These are phyloP conservation scores for Hirundichthys speculiger DNA, from an alignment of 2,113 vertebrate genomes.

Conservation along the genomic window DNA sequence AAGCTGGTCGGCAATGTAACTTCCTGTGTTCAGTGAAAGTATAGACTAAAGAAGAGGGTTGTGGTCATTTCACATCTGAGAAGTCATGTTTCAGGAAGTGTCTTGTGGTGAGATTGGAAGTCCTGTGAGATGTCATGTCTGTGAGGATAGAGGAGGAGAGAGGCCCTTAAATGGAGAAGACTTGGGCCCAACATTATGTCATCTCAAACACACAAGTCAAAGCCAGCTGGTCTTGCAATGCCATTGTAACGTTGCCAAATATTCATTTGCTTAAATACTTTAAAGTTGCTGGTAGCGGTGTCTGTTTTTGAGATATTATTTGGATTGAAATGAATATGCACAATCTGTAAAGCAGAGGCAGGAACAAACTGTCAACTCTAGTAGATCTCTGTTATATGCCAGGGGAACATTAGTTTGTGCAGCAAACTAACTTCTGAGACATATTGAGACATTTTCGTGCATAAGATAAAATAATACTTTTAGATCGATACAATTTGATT, in stretches of 20 bases:
- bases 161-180: slow-evolving; percentile 69
- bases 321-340: background rate
- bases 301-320: slow-evolving; percentile 6
- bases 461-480: too few species aligned
- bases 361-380: too few species aligned
- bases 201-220: slow-evolving; percentile 26
- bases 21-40: slow-evolving; percentile 50
- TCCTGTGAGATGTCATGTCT: slow-evolving; percentile 59
- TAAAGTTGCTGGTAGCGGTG: background rate
- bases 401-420: too few species aligned
- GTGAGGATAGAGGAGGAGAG: slow-evolving; percentile 29
- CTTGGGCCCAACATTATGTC: slow-evolving; percentile 22
- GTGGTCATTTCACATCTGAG: slow-evolving; percentile 50
- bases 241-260: slow-evolving; percentile 13
- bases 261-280: background rate
- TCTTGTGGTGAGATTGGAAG: slow-evolving; percentile 52
- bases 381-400: too few species aligned
- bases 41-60: slow-evolving; percentile 36
- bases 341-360: too few species aligned
- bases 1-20: slow-evolving; percentile 24
- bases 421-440: too few species aligned
- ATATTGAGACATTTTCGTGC: too few species aligned
- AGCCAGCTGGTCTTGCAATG: slow-evolving; percentile 8
- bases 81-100: slow-evolving; percentile 69
- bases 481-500: too few species aligned